Evolutionary conservation across 35 echinoderm and acorn worm genomes (phyloP), one percentile per base, ranked within the genome.

Genomic region (Lytechinus variegatus): DNA sequence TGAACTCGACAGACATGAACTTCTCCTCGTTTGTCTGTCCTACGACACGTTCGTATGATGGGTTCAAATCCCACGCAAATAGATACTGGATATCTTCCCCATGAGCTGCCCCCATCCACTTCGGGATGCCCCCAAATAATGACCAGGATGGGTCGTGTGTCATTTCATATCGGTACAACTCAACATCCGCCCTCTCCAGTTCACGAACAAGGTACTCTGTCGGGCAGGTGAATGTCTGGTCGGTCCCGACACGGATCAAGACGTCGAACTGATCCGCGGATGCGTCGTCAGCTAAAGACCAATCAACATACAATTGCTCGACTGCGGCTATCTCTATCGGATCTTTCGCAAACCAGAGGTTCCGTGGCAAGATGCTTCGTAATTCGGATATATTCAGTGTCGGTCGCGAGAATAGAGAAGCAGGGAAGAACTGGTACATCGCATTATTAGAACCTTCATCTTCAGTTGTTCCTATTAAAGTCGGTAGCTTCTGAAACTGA

Each of bases 61-160:
- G 19, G 9, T 94, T 57, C 9, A 97, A 92, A 24, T 54, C 58
- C 33, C 55, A 95, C 27, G 89, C 96, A 72, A 97, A 97, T 4
- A 99, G 95, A 96, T 97, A 99, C 27, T 92, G 95, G 12, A 99
- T 16, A 53, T 99, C 98, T 86, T 99, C 98, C 2, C 94, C 91
- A 92, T 99, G 98, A 16, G 95, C 96, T 12, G 95, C 96, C 4
- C 71, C 94, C 16, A 54, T 19, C 91, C 87, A 89, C 1, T 28
- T 89, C 9, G 54, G 95, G 13, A 86, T 27, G 29, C 92, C 92
- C 27, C 92, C 92, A 57, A 53, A 93, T 9, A 93, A 7, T 10
- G 92, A 93, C 92, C 92, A 93, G 21, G 89, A 94, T 24, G 98
- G 98, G 86, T 96, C 52, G 94, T 99, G 97, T 28, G 97, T 99